Base-by-base conservation (phyloP, 2,113 vertebrate species). In the Axis porcinus region DNA sequence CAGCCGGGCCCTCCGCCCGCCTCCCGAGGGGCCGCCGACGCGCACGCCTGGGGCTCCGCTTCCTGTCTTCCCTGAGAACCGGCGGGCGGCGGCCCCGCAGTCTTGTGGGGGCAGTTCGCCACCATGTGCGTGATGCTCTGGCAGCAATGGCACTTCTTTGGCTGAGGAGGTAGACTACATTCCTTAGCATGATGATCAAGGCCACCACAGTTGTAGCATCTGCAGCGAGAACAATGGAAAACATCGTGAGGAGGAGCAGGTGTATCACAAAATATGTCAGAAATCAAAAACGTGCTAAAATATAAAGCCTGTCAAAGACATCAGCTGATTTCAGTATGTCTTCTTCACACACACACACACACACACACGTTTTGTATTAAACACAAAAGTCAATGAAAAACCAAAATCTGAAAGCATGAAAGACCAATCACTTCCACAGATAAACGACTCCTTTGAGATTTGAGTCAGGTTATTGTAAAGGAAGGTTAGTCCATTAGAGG, bases 101-200 rank as follows among this genome's bases (percentile, higher is more conserved):
- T 98, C 98, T 98, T 99, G 84, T 99, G 99, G 10, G 99, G 99
- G 98, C 99, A 99, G 98, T 99, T 99, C 1, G 99, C 99, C 98
- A 99, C 99, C 99, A 99, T 99, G 99, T 99, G 99, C 98, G 98
- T 98, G 98, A 99, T 99, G 98, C 99, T 99, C 98, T 99, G 99
- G 98, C 99, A 99, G 98, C 98, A 99, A 99, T 99, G 99, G 99
- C 99, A 99, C 99, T 99, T 99, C 99, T 99, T 99, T 99, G 99
- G 99, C 99, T 99, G 99, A 67, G 99, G 99, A 99, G 99, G 99
- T 98, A 99, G 99, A 97, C 98, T 99, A 89, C 99, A 99, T 99
- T 99, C 99, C 94, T 99, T 99, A 92, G 99, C 99, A 30, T 99
- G 99, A 98, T 99, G 99, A 98, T 99, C 99, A 7, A 99, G 99